A percentile compares a stretch with the other conserved stretches of the same genome.
These are phyloP conservation scores for Platichthys flesus DNA, from an alignment of 2,113 vertebrate species.

Conservation along the genomic window DNA sequence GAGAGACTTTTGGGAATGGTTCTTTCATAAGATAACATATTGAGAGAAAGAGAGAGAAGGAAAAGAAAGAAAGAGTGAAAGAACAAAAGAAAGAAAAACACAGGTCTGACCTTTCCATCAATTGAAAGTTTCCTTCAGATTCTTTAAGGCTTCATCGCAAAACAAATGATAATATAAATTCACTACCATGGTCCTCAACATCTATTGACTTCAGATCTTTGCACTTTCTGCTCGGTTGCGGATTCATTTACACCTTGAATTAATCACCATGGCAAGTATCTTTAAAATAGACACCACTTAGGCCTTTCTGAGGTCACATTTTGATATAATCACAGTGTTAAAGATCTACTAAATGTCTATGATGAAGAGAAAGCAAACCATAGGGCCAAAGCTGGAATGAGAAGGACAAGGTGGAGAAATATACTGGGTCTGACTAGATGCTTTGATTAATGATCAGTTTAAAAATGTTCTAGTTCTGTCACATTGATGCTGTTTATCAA, in stretches of 20 bases:
- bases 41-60: slow-evolving; percentile 16
- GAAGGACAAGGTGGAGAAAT: no score
- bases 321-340: not conserved
- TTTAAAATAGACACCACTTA: not conserved
- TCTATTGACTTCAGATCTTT: not conserved
- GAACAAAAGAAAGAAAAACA: slow-evolving; percentile 7
- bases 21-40: slow-evolving; percentile 59
- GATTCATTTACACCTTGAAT: not conserved
- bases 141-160: slow-evolving; percentile 1
- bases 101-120: slow-evolving; percentile 54
- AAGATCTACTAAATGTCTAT: not conserved
- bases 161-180: slow-evolving; percentile 24
- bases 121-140: slow-evolving; percentile 27
- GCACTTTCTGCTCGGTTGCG: not conserved
- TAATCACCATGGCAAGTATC: not conserved
- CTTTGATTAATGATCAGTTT: no score
- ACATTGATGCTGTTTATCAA: no score
- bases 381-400: no score
- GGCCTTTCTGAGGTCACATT: not conserved
- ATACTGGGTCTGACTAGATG: no score
- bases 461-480: no score
- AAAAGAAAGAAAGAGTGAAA: not conserved
- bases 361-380: no score
- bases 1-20: slow-evolving; percentile 56
- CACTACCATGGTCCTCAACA: not conserved